Evolutionary conservation across 2,888 invertebrate genomes (phyloP).

Genomic region (Drosophila longiperda): DNA sequence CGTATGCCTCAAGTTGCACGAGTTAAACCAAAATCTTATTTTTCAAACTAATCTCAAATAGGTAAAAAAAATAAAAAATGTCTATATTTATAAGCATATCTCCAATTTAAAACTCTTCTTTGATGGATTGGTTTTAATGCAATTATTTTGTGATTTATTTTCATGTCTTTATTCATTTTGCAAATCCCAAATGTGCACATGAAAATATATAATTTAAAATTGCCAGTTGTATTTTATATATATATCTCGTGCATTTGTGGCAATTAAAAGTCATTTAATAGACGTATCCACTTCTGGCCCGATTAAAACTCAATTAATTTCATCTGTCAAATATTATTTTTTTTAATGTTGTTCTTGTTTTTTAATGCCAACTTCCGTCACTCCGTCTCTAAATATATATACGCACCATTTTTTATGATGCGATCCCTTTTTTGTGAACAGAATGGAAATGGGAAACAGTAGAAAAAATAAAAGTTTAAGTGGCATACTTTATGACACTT

Average conservation of each 20-base stretch:
- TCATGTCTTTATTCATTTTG: neutral
- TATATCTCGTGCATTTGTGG: neutral
- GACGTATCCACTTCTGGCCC: slow-evolving; percentile 20
- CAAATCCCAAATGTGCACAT: neutral
- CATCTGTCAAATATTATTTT: slow-evolving; percentile 25
- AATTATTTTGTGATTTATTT: neutral
- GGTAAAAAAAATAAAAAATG: neutral
- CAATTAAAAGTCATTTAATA: slow-evolving; percentile 27
- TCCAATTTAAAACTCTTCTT: neutral
- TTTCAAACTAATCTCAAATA: no score
- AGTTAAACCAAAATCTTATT: no score
- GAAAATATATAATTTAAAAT: neutral
- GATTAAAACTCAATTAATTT: slow-evolving; percentile 50
- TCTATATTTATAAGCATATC: neutral
- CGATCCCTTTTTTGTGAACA: slow-evolving; percentile 15
- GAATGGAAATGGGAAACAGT: neutral
- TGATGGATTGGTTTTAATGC: neutral
- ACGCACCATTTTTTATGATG: slow-evolving; percentile 39
- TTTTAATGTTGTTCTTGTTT: slow-evolving; percentile 31
- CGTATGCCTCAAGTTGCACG: neutral
- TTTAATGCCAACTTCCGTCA: slow-evolving; percentile 28
- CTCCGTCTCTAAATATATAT: slow-evolving; percentile 22
- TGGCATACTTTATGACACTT: slow-evolving; percentile 33
- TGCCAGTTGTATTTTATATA: neutral
- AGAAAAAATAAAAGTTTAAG: neutral